Percentiles rank a stretch among this genome's conserved stretches.
phyloP scores from a whole-genome alignment of 2,888 invertebrate genomes.

The Drosophila rubida region DNA sequence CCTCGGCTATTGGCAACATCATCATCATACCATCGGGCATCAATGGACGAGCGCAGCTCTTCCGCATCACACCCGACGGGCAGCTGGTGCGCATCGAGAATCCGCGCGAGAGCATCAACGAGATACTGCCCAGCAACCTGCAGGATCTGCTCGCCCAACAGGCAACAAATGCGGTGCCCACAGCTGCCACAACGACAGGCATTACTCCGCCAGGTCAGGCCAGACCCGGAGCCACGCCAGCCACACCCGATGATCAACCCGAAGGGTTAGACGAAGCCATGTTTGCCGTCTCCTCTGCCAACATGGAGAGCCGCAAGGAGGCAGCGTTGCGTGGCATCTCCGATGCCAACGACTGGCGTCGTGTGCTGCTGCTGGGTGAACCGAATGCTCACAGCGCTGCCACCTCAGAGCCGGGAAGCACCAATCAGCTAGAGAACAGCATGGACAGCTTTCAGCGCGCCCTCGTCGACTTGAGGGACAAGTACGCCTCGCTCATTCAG shows the following conservation, averaged over 20 bases:
- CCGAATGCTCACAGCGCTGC: conserved; percentile 16
- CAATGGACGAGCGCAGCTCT: conserved; percentile 53
- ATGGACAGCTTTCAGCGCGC: conserved; percentile 75
- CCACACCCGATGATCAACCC: conserved; percentile 35
- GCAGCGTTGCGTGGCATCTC: conserved; percentile 41
- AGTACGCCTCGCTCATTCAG: conserved; percentile 61
- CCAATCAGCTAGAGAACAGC: conserved; percentile 59
- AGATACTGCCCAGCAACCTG: conserved; percentile 36
- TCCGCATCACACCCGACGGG: conserved; percentile 65
- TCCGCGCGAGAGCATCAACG: conserved; percentile 43
- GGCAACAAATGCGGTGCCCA: conserved; percentile 30
- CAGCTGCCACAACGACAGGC: conserved; percentile 34
- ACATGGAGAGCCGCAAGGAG: conserved; percentile 31
- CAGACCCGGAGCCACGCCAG: conserved; percentile 16
- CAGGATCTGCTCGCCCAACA: conserved; percentile 40
- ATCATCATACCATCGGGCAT: conserved; percentile 56
- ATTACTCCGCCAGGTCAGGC: conserved; percentile 55
- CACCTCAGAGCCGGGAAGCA: conserved; percentile 21
- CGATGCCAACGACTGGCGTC: conserved; percentile 71
- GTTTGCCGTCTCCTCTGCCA: conserved; percentile 32
- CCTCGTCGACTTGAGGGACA: conserved; percentile 69
- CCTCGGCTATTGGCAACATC: conserved; percentile 60
- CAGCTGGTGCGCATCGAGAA: conserved; percentile 57
- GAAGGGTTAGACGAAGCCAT: conserved; percentile 54
- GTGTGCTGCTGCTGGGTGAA: conserved; percentile 68